phyloP scores from a whole-genome alignment of 2,888 invertebrate species.

The Ophion obscuratus region DNA sequence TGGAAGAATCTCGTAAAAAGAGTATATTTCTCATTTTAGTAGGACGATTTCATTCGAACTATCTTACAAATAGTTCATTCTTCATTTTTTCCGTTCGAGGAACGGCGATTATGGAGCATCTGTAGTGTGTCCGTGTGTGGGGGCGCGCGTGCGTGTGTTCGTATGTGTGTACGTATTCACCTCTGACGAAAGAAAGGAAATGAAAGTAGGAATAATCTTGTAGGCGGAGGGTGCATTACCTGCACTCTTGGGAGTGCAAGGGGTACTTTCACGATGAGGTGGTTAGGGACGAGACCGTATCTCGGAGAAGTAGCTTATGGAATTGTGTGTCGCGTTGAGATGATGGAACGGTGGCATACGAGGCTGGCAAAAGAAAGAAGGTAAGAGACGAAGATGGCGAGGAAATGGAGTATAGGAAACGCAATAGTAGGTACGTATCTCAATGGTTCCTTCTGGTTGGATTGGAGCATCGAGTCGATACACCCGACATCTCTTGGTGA shows the following conservation, averaged over 20 bases:
- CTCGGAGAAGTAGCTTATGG: constrained; percentile 66
- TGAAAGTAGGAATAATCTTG: constrained; percentile 53
- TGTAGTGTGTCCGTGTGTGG: not conserved
- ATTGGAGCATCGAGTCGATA: constrained; percentile 67
- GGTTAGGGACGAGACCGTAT: constrained; percentile 44
- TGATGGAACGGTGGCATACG: not conserved
- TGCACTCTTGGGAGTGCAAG: constrained; percentile 46
- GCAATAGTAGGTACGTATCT: constrained; percentile 39
- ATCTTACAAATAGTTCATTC: not conserved
- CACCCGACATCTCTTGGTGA: constrained; percentile 68
- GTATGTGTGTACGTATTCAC: not conserved
- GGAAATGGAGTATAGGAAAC: constrained; percentile 65
- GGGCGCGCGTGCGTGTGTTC: not conserved
- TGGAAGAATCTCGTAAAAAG: too few relatives aligned
- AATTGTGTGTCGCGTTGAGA: constrained; percentile 56
- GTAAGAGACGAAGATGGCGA: constrained; percentile 52
- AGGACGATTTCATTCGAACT: too few relatives aligned
- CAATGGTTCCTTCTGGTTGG: constrained; percentile 60
- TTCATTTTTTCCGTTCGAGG: not conserved
- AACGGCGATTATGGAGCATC: not conserved
- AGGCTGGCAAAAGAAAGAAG: constrained; percentile 29
- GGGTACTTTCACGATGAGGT: constrained; percentile 36
- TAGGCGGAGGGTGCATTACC: constrained; percentile 46
- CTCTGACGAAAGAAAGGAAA: constrained; percentile 14
- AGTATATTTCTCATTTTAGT: too few relatives aligned